phyloP scores from a whole-genome alignment of 2,888 invertebrate species.

The Aspidiotus destructor region DNA sequence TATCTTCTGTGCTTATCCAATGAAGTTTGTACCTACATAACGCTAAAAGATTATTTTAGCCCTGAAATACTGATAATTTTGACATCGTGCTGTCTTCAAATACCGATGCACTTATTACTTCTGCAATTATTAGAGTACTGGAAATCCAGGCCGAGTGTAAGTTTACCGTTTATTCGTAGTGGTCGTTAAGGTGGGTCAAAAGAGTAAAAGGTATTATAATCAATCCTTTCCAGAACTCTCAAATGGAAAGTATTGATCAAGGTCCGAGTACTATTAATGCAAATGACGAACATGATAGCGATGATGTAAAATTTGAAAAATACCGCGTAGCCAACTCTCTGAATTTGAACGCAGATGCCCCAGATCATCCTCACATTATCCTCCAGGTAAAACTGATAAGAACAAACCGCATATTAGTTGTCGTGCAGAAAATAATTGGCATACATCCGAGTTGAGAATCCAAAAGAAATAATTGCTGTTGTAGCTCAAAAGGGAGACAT shows the following conservation, averaged over 20 bases:
- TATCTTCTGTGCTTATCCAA: conserved; percentile 44
- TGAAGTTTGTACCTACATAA: conserved; percentile 55
- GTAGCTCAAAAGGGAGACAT: too few relatives aligned
- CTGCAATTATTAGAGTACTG: conserved; percentile 32
- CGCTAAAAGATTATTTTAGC: conserved; percentile 58
- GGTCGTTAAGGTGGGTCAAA: too few relatives aligned
- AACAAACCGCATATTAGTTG: background rate
- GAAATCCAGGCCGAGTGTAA: conserved; percentile 10
- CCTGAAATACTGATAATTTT: conserved; percentile 60
- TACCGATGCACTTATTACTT: conserved; percentile 27
- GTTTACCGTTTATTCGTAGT: background rate
- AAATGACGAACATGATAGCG: conserved; percentile 31
- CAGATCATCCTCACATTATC: conserved; percentile 28
- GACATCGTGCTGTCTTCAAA: conserved; percentile 38
- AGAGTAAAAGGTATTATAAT: too few relatives aligned
- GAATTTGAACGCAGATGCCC: conserved; percentile 28
- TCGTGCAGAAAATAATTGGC: too few relatives aligned
- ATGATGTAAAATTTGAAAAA: conserved; percentile 34
- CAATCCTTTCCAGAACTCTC: conserved; percentile 3
- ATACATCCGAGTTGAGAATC: too few relatives aligned
- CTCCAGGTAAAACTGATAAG: conserved; percentile 25
- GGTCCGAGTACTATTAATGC: conserved; percentile 16
- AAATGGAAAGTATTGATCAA: conserved; percentile 14
- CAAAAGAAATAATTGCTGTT: too few relatives aligned
- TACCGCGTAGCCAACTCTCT: conserved; percentile 32